Percentiles rank a stretch among this genome's conserved stretches.
Evolutionary conservation across 1,140 invertebrate genomes (phyloP).

Genomic region (Battus philenor): DNA sequence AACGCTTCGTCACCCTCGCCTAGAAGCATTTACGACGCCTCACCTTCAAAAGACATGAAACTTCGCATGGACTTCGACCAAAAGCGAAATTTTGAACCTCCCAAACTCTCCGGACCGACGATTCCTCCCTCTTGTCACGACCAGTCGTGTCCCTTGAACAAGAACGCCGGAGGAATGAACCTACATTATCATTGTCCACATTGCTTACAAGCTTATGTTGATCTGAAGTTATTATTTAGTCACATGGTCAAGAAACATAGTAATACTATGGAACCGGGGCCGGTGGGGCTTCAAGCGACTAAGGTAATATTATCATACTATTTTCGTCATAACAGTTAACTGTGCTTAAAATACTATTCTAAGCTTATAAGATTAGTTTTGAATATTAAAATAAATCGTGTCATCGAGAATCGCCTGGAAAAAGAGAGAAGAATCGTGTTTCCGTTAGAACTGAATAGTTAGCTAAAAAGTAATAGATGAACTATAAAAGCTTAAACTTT

Average conservation of each 20-base stretch:
- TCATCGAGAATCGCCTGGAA: too few relatives aligned
- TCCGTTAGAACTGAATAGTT: too few relatives aligned
- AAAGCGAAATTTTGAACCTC: constrained; percentile 46
- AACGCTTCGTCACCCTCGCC: constrained; percentile 57
- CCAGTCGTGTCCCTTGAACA: constrained; percentile 59
- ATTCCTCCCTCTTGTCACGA: constrained; percentile 64
- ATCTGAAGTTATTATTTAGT: constrained; percentile 59
- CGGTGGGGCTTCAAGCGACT: constrained; percentile 66
- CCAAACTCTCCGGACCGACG: constrained; percentile 48
- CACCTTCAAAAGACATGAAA: constrained; percentile 61
- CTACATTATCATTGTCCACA: constrained; percentile 66
- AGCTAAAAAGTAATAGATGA: too few relatives aligned
- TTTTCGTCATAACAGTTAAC: too few relatives aligned
- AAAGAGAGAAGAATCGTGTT: too few relatives aligned
- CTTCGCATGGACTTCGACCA: constrained; percentile 51
- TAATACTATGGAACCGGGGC: constrained; percentile 53
- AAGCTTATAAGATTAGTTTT: too few relatives aligned
- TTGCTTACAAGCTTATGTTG: constrained; percentile 64
- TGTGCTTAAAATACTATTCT: too few relatives aligned
- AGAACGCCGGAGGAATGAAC: constrained; percentile 62
- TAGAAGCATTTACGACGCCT: constrained; percentile 60
- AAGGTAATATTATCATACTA: too few relatives aligned
- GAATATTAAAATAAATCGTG: too few relatives aligned
- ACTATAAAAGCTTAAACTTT: too few relatives aligned
- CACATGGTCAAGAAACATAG: constrained; percentile 71